Evolutionary conservation across 1,140 invertebrate species (phyloP), one percentile per base, ranked within the genome.

Genomic region (Nasonia longicornis): DNA sequence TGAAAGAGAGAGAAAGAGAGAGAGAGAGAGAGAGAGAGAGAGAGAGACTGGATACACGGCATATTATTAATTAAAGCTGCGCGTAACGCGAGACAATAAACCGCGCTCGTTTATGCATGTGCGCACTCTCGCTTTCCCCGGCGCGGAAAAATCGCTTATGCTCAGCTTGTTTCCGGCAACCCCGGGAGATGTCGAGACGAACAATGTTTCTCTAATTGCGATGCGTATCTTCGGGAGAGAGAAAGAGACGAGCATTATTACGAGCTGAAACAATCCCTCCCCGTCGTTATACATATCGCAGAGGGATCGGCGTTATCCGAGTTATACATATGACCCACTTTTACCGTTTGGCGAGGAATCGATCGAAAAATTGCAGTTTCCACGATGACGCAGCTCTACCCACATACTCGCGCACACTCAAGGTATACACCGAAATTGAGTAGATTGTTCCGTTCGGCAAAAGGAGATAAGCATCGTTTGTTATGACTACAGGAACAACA

Each of bases 171-270:
- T 58, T 58, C 52, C 52, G 52, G 52, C 52, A 58, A 20, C 52
- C 52, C 52, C 52, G 52, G 52, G 64, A 67, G 22, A 67, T 26
- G 64, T 31, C 64, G 64, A 67, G 64, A 26, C 64, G 67, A 67
- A 77, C 74, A 66, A 66, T 77, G 74, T 77, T 77, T 45, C 74
- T 67, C 74, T 77, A 66, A 77, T 77, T 77, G 63, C 58, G 63
- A 77, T 77, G 64, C 38, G 35, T 67, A 77, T 77, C 74, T 77
- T 20, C 10, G 8, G 3, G 52, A n/a, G 16, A 58, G 20, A 58
- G 52, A n/a, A 14, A 58, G 20, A 4, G 20, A 58, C 6, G 16
- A 58, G 20, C 16, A 58, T 58, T 58, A 58, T 58, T 58, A 64
- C 10, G 64, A 64, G 31, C 26, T 26, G 22, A 67, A 58, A 20